These are phyloP conservation scores for Mastomys coucha DNA, from an alignment of 2,113 vertebrate genomes.

Conservation along the genomic window DNA sequence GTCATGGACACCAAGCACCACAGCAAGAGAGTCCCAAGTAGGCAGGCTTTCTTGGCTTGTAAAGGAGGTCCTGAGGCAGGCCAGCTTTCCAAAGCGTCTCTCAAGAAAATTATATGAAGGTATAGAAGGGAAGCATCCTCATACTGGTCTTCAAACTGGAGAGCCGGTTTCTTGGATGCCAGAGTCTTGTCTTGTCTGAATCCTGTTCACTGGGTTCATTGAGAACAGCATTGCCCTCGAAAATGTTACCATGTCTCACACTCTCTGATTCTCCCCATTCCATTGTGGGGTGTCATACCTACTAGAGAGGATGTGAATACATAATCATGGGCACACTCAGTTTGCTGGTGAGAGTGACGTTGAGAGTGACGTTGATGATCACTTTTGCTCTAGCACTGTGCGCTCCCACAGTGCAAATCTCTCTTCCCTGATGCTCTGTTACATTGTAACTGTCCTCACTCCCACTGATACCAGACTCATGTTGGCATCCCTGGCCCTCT, in stretches of 20 bases:
- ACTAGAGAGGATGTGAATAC: not conserved
- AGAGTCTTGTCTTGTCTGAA: not conserved
- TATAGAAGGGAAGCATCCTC: not conserved
- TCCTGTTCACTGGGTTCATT: not conserved
- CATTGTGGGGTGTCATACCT: not conserved
- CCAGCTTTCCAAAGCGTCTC: not conserved
- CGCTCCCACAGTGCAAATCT: not conserved
- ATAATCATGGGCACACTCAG: not conserved
- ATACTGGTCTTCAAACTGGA: not conserved
- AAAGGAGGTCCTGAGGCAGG: not conserved
- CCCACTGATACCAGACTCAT: not conserved
- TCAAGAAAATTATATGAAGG: conserved; percentile 12
- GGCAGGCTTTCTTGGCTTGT: not conserved
- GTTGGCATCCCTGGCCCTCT: not conserved
- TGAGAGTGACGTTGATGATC: not conserved
- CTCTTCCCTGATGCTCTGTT: not conserved
- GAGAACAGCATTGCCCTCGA: not conserved
- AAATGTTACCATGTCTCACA: conserved; percentile 31
- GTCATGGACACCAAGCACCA: not conserved
- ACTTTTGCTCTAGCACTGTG: not conserved
- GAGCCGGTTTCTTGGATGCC: not conserved
- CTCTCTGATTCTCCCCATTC: conserved; percentile 1
- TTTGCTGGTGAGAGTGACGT: too few species aligned
- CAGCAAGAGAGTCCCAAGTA: not conserved
- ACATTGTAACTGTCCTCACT: not conserved